Evolutionary conservation across 30 jellyfish, hydroid and myxozoan species (phyloP).

Genomic region (Sanderia malayensis): DNA sequence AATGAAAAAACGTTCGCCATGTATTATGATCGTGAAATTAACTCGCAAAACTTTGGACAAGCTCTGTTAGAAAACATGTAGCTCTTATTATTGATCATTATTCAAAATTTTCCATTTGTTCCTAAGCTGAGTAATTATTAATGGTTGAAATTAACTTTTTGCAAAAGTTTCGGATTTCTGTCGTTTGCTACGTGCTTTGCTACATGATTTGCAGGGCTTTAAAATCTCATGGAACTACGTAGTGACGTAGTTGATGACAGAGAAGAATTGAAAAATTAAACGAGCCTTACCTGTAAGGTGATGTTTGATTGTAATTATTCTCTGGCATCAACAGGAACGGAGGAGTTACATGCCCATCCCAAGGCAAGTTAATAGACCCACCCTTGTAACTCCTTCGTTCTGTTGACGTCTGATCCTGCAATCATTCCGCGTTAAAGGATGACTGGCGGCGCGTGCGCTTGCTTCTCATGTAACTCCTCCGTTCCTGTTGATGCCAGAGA

Average conservation of each 20-base stretch:
- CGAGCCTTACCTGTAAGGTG: slow-evolving; percentile 7
- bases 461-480: too few relatives aligned
- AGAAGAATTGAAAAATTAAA: background rate
- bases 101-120: background rate
- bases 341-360: slow-evolving; percentile 35
- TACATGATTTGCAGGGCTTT: slow-evolving; percentile 30
- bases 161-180: too few relatives aligned
- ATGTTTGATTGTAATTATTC: slow-evolving; percentile 5
- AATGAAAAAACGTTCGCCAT: slow-evolving; percentile 5
- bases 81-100: background rate
- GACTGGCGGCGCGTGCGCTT: too few relatives aligned
- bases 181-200: too few relatives aligned
- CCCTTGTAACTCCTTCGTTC: background rate
- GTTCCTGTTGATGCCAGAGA: too few relatives aligned
- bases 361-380: background rate
- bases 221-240: slow-evolving; percentile 4
- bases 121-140: too few relatives aligned
- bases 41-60: background rate
- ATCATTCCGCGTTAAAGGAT: too few relatives aligned
- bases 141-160: too few relatives aligned
- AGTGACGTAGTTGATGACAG: slow-evolving; percentile 5
- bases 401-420: too few relatives aligned
- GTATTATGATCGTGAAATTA: background rate
- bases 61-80: background rate
- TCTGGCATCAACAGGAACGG: slow-evolving; percentile 26